These are phyloP conservation scores for Noturus placidus DNA, from an alignment of 2,113 vertebrate genomes.

Conservation along the genomic window DNA sequence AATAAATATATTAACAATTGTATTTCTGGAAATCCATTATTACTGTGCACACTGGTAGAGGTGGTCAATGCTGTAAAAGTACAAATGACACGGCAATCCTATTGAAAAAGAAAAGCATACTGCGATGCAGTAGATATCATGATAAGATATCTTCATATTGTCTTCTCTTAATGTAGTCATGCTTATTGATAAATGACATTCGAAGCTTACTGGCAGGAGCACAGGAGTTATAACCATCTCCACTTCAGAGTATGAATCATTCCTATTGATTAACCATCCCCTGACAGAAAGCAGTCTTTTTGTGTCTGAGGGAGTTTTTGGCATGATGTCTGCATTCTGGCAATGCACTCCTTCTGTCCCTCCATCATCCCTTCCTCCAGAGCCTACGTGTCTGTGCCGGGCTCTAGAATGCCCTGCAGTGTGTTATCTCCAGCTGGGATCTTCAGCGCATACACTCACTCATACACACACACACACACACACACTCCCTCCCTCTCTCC, in stretches of 20 bases:
- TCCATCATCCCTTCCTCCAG: constrained; percentile 20
- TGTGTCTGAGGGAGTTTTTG: constrained; percentile 27
- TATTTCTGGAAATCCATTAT: not conserved
- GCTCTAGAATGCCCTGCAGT: constrained; percentile 40
- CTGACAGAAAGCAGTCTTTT: constrained; percentile 34
- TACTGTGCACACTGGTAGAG: not conserved
- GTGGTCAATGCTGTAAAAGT: not conserved
- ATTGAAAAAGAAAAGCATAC: not conserved
- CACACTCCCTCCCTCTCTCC: not conserved
- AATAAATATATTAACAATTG: not conserved
- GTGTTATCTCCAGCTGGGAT: constrained; percentile 38
- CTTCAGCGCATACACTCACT: constrained; percentile 5
- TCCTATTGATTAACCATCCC: constrained; percentile 39
- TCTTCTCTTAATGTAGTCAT: not conserved
- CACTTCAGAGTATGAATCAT: constrained; percentile 33
- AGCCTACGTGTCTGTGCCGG: constrained; percentile 11
- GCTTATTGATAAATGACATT: constrained; percentile 9
- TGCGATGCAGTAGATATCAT: not conserved
- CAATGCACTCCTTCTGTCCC: constrained; percentile 16
- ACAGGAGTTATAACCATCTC: constrained; percentile 12
- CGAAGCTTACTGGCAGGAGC: not conserved
- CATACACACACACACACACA: not conserved
- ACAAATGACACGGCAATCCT: not conserved
- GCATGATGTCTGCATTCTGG: constrained; percentile 17
- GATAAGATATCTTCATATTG: not conserved